Conservation (phyloP, 2,888 invertebrate genomes). For the Lycaena phlaeas region DNA sequence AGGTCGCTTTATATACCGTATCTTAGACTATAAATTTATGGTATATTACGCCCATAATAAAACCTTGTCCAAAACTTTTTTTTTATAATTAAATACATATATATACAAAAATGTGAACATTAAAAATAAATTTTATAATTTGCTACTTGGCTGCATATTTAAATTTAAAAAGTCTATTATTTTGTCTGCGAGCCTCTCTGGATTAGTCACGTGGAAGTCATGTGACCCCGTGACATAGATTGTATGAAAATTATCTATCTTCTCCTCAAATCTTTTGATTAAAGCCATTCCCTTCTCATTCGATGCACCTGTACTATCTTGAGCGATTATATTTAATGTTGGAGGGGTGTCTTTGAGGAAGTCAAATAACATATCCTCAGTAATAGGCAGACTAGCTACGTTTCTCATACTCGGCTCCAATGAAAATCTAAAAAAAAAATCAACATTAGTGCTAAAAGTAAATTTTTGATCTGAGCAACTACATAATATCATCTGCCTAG, state of each 20-base stretch:
- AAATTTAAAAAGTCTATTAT: slow-evolving; percentile 40
- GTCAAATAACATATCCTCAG: slow-evolving; percentile 27
- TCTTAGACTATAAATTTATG: no score
- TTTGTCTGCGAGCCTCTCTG: slow-evolving; percentile 52
- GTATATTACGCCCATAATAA: no score
- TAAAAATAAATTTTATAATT: no score
- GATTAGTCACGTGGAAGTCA: slow-evolving; percentile 71
- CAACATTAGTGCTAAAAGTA: not conserved
- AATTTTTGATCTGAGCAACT: not conserved
- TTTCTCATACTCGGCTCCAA: slow-evolving; percentile 42
- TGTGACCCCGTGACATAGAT: slow-evolving; percentile 63
- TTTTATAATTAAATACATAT: no score
- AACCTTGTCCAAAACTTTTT: no score
- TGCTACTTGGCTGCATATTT: no score
- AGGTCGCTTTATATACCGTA: no score
- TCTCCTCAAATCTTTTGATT: slow-evolving; percentile 26
- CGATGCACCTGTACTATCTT: slow-evolving; percentile 14
- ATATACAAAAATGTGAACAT: no score
- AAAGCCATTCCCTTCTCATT: slow-evolving; percentile 26
- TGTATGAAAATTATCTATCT: slow-evolving; percentile 25
- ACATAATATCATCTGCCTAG: not conserved
- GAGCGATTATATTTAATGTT: slow-evolving; percentile 31
- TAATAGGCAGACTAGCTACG: slow-evolving; percentile 23
- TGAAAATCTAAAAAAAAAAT: slow-evolving; percentile 29
- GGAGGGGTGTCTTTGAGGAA: slow-evolving; percentile 23